Base-by-base conservation (phyloP, 1,140 invertebrate genomes). In the Ceratosolen fusciceps region DNA sequence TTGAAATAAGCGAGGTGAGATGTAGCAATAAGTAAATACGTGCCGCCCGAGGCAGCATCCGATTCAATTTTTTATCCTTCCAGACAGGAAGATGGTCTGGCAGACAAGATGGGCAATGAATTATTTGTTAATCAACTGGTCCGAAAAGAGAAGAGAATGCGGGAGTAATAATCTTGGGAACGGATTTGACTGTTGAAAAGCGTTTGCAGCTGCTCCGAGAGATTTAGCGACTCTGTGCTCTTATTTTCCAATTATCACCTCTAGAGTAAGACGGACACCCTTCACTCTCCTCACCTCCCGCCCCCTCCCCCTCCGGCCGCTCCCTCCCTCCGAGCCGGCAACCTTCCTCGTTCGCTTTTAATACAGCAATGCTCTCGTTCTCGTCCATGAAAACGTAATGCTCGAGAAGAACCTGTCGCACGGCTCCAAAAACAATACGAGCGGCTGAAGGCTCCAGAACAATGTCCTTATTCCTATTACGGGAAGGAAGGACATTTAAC, bases 191-290 rank as follows among this genome's bases (percentile, higher is more conserved):
- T 24, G 29, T 52, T 43, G 68, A 71, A 80, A 71, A 34, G 47
- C 24, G 47, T 19, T 49, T 54, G 16, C n/a, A 49, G 43, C 26
- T 34, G 43, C 54, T 54, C 19, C 47, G 26, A 52, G 68, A 71
- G 24, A 52, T 71, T 71, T 34, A 54, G 31, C 26, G 52, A 16
- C 47, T 26, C n/a, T 2, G 12, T 47, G 31, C 34, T 60, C 49
- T 52, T 68, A 58, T 62, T 24, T 71, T 71, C 54, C 52, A 80
- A 65, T 34, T 74, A 70, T 77, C n/a, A 71, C 52, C 14, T 47
- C 21, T 29, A 56, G 52, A 67, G 72, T 72, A 70, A 68, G 9
- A 74, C 14, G 31, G 37, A 52, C 2, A 52, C 19, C 49, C 49
- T 47, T 47, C n/a, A n/a, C n/a, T 12, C 39, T 43, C 10, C 7